phyloP scores from a whole-genome alignment of 2,797 vertebrate genomes.

The Euphonia xanthogaster region DNA sequence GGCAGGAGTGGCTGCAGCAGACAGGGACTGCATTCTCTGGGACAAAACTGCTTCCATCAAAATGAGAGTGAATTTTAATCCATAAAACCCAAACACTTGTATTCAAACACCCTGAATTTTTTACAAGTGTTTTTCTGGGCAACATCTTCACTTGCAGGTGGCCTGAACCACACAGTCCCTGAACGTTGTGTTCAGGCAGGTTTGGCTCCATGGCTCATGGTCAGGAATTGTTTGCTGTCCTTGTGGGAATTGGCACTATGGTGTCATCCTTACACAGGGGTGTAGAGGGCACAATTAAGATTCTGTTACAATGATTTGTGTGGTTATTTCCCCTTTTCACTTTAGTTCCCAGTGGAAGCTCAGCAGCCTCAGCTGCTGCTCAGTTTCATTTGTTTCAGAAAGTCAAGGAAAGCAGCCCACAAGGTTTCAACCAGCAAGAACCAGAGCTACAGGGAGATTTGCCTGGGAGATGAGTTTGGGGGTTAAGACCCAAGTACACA shows the following conservation, averaged over 20 bases:
- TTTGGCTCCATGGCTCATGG: background rate
- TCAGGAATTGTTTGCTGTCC: background rate
- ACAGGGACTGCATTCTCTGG: background rate
- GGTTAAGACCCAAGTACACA: background rate
- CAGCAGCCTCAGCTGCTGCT: background rate
- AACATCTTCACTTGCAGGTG: background rate
- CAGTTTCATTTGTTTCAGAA: background rate
- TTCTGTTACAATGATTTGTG: background rate
- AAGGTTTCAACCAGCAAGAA: background rate
- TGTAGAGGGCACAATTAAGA: background rate
- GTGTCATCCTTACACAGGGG: background rate
- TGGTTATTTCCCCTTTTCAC: background rate
- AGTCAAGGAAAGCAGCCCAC: background rate
- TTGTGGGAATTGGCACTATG: rapidly evolving
- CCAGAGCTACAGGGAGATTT: background rate
- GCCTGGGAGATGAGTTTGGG: background rate
- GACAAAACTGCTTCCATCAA: background rate
- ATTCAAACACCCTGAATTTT: background rate
- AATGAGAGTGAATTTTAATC: background rate
- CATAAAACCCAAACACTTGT: background rate
- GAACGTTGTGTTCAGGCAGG: background rate
- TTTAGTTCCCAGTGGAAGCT: background rate
- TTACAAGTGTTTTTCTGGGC: background rate
- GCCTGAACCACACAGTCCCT: background rate
- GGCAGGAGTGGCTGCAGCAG: background rate